Percentiles rank a stretch among this genome's conserved stretches.
Evolutionary conservation across 2,797 vertebrate species (phyloP).

Genomic region (Petrocephalus schoutedeni): DNA sequence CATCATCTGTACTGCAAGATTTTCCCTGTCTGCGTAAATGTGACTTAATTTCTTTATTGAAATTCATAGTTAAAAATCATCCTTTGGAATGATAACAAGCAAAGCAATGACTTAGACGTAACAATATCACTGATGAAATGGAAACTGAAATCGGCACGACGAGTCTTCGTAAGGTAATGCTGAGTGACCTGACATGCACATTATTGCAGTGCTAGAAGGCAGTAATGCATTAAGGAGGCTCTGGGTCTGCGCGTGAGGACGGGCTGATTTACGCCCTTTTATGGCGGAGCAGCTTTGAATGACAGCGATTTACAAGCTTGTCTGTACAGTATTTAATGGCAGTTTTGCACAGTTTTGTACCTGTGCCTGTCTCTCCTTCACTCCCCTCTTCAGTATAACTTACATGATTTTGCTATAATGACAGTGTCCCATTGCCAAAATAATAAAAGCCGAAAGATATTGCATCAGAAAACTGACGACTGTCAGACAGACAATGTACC

Average conservation of each 20-base stretch:
- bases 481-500: neutral
- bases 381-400: slow-evolving; percentile 20
- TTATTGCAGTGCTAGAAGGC: neutral
- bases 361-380: neutral
- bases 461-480: neutral
- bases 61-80: neutral
- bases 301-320: slow-evolving; percentile 37
- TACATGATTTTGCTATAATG: neutral
- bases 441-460: neutral
- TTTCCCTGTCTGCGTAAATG: neutral
- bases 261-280: slow-evolving; percentile 41
- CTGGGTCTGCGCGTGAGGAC: slow-evolving; percentile 8
- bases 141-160: neutral
- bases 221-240: slow-evolving; percentile 43
- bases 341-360: slow-evolving; percentile 33
- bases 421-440: neutral
- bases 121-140: neutral
- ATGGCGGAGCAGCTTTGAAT: slow-evolving; percentile 25
- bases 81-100: neutral
- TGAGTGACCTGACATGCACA: neutral
- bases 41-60: neutral
- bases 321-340: slow-evolving; percentile 37
- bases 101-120: neutral
- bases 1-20: neutral
- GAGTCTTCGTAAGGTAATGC: slow-evolving; percentile 34